These are phyloP conservation scores for Larimichthys polyactis DNA, from an alignment of 2,113 vertebrate genomes.

Conservation along the genomic window DNA sequence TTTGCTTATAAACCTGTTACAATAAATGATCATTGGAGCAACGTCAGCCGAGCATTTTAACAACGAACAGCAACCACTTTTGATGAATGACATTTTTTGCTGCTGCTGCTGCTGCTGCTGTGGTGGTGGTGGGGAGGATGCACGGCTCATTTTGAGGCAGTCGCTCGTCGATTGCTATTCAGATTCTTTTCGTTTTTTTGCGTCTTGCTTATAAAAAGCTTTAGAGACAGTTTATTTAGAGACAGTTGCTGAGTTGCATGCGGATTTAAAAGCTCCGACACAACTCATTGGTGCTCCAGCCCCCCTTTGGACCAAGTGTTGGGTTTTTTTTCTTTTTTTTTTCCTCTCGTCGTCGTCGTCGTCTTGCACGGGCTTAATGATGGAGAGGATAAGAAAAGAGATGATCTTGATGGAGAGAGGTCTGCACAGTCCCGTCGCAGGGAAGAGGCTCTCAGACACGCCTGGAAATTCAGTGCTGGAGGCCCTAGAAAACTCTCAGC, in stretches of 20 bases:
- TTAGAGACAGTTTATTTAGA: constrained; percentile 92
- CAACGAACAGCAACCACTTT: constrained; percentile 92
- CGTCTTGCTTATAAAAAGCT: constrained; percentile 92
- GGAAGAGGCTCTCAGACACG: constrained; percentile 95
- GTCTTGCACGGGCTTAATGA: constrained; percentile 91
- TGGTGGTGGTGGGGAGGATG: constrained; percentile 88
- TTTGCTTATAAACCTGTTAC: constrained; percentile 99
- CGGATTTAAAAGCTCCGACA: constrained; percentile 91
- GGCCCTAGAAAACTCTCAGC: constrained; percentile 99
- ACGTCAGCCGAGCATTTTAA: constrained; percentile 99
- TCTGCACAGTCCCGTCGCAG: constrained; percentile 95
- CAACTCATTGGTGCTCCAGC: constrained; percentile 92
- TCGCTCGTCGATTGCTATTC: constrained; percentile 93
- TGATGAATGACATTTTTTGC: constrained; percentile 96
- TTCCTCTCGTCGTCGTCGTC: constrained; percentile 2
- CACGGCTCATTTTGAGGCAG: constrained; percentile 95
- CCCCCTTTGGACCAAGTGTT: constrained; percentile 80
- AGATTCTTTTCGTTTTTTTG: constrained; percentile 91
- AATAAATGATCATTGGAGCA: constrained; percentile 99
- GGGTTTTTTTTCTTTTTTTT: constrained; percentile 38
- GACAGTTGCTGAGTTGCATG: constrained; percentile 92
- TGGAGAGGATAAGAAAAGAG: constrained; percentile 99
- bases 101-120: constrained; percentile 79
- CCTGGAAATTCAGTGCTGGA: constrained; percentile 95
- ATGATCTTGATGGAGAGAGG: constrained; percentile 99